Evolutionary conservation across 1,140 invertebrate genomes (phyloP).

Genomic region (Temnothorax curvispinosus): DNA sequence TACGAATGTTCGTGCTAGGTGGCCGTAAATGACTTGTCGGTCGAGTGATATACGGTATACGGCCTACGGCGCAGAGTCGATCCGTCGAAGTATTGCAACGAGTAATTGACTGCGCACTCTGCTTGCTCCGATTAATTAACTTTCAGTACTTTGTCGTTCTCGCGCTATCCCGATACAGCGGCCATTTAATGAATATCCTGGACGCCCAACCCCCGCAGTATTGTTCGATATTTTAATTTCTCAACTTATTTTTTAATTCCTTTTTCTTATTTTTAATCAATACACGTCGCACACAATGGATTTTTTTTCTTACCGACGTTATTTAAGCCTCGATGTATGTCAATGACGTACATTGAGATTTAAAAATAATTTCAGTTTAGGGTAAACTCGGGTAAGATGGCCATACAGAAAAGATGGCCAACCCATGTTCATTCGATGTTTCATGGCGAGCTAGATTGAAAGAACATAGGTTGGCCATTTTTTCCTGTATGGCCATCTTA

Average conservation of each 20-base stretch:
- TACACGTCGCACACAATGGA: not conserved
- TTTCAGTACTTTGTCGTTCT: conserved; percentile 15
- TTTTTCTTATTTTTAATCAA: not conserved
- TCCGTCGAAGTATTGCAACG: conserved; percentile 26
- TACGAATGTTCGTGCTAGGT: conserved; percentile 15
- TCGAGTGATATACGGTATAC: conserved; percentile 1
- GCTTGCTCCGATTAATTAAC: conserved; percentile 47
- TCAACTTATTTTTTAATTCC: not conserved
- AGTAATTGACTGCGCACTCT: conserved; percentile 46
- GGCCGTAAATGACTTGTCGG: conserved; percentile 31
- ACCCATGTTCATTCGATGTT: no score
- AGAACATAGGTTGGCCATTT: no score
- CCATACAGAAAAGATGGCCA: no score
- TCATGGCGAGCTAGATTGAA: no score
- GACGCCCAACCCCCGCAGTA: not conserved
- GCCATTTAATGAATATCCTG: not conserved
- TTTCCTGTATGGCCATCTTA: no score
- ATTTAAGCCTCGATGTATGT: not conserved
- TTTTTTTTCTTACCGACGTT: not conserved
- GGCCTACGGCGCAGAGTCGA: conserved; percentile 34
- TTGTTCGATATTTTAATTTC: not conserved
- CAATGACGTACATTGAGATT: not conserved
- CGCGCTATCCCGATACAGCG: not conserved
- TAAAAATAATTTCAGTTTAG: not conserved
- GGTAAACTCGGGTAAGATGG: no score